Evolutionary conservation across 1,140 invertebrate genomes (phyloP).

Genomic region (Zelostemma sp.): DNA sequence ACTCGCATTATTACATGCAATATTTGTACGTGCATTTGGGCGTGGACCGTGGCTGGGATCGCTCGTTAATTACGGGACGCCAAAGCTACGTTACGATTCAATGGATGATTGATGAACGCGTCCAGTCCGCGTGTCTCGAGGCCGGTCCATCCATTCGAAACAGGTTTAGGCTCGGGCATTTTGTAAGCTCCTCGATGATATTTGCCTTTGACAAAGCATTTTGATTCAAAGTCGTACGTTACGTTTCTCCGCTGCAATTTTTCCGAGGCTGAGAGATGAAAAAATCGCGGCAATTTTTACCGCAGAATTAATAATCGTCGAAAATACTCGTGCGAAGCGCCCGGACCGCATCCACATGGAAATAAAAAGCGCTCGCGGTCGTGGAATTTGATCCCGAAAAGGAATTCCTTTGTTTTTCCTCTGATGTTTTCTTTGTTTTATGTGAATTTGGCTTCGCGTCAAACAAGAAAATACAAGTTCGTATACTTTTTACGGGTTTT

Average conservation of each 20-base stretch:
- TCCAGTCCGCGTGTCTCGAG: conserved; percentile 33
- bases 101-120: conserved; percentile 49
- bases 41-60: conserved; percentile 36
- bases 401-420: not conserved
- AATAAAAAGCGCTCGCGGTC: not conserved
- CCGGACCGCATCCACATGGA: no score
- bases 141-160: conserved; percentile 32
- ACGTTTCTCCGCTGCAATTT: no score
- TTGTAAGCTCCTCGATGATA: no score
- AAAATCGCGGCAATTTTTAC: not conserved
- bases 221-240: no score
- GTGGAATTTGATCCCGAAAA: not conserved
- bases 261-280: no score
- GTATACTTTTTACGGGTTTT: not conserved
- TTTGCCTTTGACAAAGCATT: not conserved
- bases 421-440: no score
- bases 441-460: no score
- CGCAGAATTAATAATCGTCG: not conserved
- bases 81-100: conserved; percentile 46
- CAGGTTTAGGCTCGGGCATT: conserved; percentile 28
- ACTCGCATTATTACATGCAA: conserved; percentile 12
- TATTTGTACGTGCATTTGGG: conserved; percentile 37
- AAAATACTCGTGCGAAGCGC: conserved; percentile 42
- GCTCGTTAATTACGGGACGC: conserved; percentile 48
- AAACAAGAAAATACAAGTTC: not conserved